phyloP scores from a whole-genome alignment of 2,797 vertebrate species.

The Cyclopterus lumpus region DNA sequence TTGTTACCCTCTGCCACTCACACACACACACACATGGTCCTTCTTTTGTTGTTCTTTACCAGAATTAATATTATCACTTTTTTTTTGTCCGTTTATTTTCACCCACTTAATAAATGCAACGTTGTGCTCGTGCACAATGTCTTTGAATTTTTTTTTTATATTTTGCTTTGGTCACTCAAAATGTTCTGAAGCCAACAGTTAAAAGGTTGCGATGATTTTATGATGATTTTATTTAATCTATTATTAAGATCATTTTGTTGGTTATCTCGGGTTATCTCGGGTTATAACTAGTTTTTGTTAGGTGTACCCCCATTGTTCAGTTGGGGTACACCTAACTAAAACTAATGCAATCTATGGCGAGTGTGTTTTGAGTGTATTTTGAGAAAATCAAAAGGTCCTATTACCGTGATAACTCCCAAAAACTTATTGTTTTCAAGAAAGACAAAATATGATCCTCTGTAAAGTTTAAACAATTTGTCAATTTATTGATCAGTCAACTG shows the following conservation, averaged over 20 bases:
- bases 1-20: slow-evolving; percentile 14
- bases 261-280: not conserved
- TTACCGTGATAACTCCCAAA: not conserved
- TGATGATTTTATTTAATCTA: slow-evolving; percentile 1
- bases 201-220: not conserved
- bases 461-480: not conserved
- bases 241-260: not conserved
- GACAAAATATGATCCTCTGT: not conserved
- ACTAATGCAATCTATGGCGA: not conserved
- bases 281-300: too few relatives aligned
- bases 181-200: not conserved
- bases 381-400: not conserved
- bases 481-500: not conserved
- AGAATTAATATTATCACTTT: not conserved
- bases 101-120: slow-evolving; percentile 5
- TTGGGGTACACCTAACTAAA: not conserved
- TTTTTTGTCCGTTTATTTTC: slow-evolving; percentile 13
- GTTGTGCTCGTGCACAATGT: not conserved
- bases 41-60: not conserved
- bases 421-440: not conserved
- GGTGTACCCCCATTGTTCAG: too few relatives aligned
- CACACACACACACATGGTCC: not conserved
- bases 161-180: not conserved
- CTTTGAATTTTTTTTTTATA: not conserved
- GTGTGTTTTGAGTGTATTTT: not conserved